Evolutionary conservation across 2,797 vertebrate genomes (phyloP).

Genomic region (Hypotaenidia okinawae): DNA sequence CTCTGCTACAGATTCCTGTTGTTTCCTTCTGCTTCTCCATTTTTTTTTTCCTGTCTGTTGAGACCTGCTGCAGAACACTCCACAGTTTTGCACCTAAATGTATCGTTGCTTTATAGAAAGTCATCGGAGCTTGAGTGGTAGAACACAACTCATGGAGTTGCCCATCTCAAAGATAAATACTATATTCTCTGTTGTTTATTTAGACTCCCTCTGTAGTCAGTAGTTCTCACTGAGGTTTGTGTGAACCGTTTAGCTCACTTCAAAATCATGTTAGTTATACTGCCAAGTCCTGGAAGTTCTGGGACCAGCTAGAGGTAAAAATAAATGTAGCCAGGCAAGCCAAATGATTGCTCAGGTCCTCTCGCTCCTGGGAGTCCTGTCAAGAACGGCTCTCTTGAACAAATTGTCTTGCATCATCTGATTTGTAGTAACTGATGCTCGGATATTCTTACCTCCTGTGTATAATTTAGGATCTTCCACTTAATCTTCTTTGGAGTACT

Average conservation of each 20-base stretch:
- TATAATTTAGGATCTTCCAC: neutral
- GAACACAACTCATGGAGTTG: neutral
- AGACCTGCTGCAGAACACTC: neutral
- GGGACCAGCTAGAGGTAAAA: neutral
- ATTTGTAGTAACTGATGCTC: neutral
- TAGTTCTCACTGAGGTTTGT: neutral
- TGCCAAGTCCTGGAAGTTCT: neutral
- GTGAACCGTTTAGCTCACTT: neutral
- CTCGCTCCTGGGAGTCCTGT: neutral
- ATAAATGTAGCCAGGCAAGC: neutral
- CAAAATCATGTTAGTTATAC: accelerated
- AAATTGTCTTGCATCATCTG: neutral
- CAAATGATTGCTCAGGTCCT: neutral
- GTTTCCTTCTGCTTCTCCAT: neutral
- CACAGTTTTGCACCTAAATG: neutral
- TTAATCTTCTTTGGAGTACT: neutral
- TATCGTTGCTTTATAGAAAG: accelerated
- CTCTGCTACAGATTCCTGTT: neutral
- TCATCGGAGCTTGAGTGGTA: neutral
- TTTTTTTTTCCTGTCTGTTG: neutral
- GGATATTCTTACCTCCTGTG: neutral
- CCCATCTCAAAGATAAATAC: neutral
- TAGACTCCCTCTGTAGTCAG: neutral
- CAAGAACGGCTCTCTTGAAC: neutral
- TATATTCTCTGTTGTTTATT: neutral